phyloP scores from a whole-genome alignment of 2,797 vertebrate species.

The Rhinatrema bivittatum region DNA sequence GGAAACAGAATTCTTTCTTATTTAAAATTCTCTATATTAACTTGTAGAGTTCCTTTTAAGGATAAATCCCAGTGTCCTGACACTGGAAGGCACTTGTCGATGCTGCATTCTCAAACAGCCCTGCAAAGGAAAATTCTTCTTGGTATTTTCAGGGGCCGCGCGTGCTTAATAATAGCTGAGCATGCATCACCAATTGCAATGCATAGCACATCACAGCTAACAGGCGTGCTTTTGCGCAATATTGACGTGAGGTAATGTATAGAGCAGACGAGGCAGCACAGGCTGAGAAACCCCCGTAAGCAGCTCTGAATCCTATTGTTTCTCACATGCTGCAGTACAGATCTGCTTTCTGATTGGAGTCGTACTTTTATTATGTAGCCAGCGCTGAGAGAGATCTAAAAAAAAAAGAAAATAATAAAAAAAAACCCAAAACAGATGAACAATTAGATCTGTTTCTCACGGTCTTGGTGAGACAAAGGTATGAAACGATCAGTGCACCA shows the following conservation, averaged over 20 bases:
- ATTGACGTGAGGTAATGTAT: constrained; percentile 4
- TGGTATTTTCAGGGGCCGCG: not conserved
- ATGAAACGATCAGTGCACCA: too few species aligned
- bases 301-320: constrained; percentile 23
- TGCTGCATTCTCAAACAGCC: too few species aligned
- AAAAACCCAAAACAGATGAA: too few species aligned
- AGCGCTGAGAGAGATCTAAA: constrained; percentile 34
- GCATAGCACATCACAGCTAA: not conserved
- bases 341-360: constrained; percentile 41
- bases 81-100: too few species aligned
- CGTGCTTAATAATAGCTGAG: constrained; percentile 5
- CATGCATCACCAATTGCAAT: not conserved
- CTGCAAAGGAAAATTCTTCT: constrained; percentile 1
- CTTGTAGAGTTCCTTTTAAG: too few species aligned
- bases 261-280: constrained; percentile 25
- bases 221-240: not conserved
- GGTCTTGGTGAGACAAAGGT: too few species aligned
- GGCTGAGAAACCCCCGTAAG: constrained; percentile 31
- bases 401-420: too few species aligned
- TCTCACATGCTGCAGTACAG: constrained; percentile 33
- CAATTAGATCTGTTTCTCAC: constrained; percentile 25
- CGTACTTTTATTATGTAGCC: constrained; percentile 51
- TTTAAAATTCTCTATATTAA: too few species aligned
- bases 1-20: too few species aligned
- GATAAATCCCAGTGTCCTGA: too few species aligned